phyloP scores from a whole-genome alignment of 1,140 invertebrate species.

The Drosophila sp. region DNA sequence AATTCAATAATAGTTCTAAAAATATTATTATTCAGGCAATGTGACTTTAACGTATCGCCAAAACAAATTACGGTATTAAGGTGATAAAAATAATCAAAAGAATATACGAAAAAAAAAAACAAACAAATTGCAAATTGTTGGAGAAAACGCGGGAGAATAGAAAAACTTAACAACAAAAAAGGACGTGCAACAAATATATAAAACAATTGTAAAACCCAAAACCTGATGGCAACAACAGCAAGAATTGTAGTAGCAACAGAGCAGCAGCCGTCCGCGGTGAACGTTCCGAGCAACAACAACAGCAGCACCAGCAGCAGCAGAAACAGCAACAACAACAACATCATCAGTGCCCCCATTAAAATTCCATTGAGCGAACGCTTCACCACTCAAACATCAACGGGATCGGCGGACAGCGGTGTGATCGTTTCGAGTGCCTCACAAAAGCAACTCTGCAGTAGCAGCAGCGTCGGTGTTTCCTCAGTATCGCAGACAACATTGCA shows the following conservation, averaged over 20 bases:
- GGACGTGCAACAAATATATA: constrained; percentile 20
- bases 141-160: constrained; percentile 16
- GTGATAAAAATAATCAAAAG: constrained; percentile 17
- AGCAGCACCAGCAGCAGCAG: constrained; percentile 30
- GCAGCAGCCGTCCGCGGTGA: constrained; percentile 40
- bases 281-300: constrained; percentile 14
- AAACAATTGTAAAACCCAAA: constrained; percentile 41
- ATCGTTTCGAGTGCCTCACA: constrained; percentile 58
- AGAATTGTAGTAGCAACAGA: constrained; percentile 48
- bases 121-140: constrained; percentile 15
- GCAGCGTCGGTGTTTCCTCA: constrained; percentile 30
- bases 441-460: constrained; percentile 44
- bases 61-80: constrained; percentile 14
- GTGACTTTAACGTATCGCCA: constrained; percentile 63
- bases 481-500: constrained; percentile 63
- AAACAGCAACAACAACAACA: constrained; percentile 30
- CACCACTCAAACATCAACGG: constrained; percentile 75
- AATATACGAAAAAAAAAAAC: constrained; percentile 16
- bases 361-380: constrained; percentile 75
- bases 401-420: constrained; percentile 75
- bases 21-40: constrained; percentile 54
- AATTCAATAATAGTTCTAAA: constrained; percentile 1
- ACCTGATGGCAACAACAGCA: constrained; percentile 79
- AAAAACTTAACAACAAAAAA: constrained; percentile 16
- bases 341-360: constrained; percentile 68